Conservation (phyloP, 1,140 invertebrate genomes). For the Caenorhabditis elegans region WBcel235 BX284602.5:8021501-8022000, state of each 20-base stretch:
- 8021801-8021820: slow-evolving; percentile 97
- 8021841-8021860: slow-evolving; percentile 99
- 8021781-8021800: slow-evolving; percentile 86
- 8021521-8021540: slow-evolving; percentile 91
- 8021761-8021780: slow-evolving; percentile 95
- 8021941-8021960: slow-evolving; percentile 81
- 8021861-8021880: slow-evolving; percentile 91
- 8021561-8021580: background rate
- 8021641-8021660: slow-evolving; percentile 96
- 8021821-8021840: slow-evolving; percentile 97
- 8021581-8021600: background rate
- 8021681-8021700: slow-evolving; percentile 91
- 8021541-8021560: slow-evolving; percentile 76
- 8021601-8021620: slow-evolving; percentile 72
- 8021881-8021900: slow-evolving; percentile 98
- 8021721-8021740: slow-evolving; percentile 88
- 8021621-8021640: slow-evolving; percentile 86
- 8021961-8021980: slow-evolving; percentile 93
- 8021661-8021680: slow-evolving; percentile 95
- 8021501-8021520: slow-evolving; percentile 91
- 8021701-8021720: slow-evolving; percentile 86
- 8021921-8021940: slow-evolving; percentile 84
- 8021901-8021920: slow-evolving; percentile 99
- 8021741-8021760: slow-evolving; percentile 92
- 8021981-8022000: slow-evolving; percentile 94